Percentiles rank a stretch among this genome's conserved stretches.
Conservation (phyloP, 37 sponge, comb jelly and placozoan genomes). For the Amphimedon queenslandica region DNA sequence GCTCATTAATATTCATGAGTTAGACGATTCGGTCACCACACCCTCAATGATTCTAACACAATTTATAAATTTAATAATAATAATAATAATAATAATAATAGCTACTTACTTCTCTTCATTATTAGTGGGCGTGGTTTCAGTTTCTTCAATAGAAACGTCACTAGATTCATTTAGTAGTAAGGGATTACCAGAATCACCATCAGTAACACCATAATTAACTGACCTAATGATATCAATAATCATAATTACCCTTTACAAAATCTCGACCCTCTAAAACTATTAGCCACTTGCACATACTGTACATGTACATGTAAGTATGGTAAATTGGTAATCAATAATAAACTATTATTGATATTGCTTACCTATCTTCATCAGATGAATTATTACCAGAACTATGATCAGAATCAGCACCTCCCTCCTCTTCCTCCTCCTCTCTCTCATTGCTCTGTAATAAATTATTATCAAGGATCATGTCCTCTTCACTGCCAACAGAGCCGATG, state of each 20-base stretch:
- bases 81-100: no score
- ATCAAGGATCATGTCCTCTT: neutral
- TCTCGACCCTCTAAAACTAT: neutral
- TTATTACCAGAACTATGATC: neutral
- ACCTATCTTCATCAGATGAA: constrained; percentile 11
- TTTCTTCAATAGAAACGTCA: neutral
- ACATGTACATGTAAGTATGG: constrained; percentile 3
- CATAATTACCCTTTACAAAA: no score
- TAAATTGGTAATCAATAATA: no score
- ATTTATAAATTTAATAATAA: no score
- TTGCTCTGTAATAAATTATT: neutral
- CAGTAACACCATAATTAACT: neutral
- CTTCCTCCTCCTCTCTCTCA: neutral
- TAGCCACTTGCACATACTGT: no score
- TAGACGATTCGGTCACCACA: no score
- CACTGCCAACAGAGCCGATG: neutral
- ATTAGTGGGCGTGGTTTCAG: neutral
- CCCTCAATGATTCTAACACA: no score
- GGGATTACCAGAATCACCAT: neutral
- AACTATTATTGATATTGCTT: neutral
- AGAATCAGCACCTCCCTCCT: no score
- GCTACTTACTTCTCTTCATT: neutral
- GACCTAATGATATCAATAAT: no score
- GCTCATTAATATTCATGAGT: no score
- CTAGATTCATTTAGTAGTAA: no score